Base-by-base conservation (phyloP, 2,888 invertebrate species). In the Drosophila ochracea region DNA sequence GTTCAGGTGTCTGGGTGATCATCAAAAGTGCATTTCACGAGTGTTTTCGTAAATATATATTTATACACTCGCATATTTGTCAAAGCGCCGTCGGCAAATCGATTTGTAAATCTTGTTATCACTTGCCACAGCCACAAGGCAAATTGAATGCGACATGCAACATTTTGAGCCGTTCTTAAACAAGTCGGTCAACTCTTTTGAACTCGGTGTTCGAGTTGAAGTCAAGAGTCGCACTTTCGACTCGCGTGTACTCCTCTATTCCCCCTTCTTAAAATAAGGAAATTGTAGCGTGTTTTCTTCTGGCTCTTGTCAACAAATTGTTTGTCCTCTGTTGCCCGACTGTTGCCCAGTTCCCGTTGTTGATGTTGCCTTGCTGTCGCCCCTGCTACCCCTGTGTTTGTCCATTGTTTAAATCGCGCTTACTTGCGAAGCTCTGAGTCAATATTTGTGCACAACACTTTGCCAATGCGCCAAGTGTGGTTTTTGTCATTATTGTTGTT, bases 51-150 rank as follows among this genome's bases (percentile, higher is more conserved):
- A 47, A 47, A 25, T 16, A 69, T 78, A 57, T 68, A n/a, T 39
- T 62, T 74, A 64, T 63, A 67, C 58, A 70, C 74, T 66, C 68
- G 74, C 47, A 50, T 89, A 66, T 90, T 87, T 89, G 82, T 71
- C 76, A 75, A 84, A 76, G 89, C 89, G 82, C 78, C 80, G 85
- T 82, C 84, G 84, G 77, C 81, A 84, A 90, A 90, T 91, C 91
- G 91, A 91, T 90, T 90, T 91, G 91, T 91, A 91, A 91, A 91
- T 82, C 83, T 90, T 82, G 88, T 90, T 91, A 91, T 91, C 91
- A 91, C 81, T 74, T 72, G 74, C 68, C 50, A 30, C 43, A 53
- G 53, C 16, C 31, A 50, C 55, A 61, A 71, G 62, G 58, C 57
- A 62, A 54, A 75, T 60, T 68, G 57, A 47, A n/a, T 57, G 41